Evolutionary conservation across 2,888 invertebrate genomes (phyloP), one percentile per base, ranked within the genome.

Genomic region (Calameuta idolon): DNA sequence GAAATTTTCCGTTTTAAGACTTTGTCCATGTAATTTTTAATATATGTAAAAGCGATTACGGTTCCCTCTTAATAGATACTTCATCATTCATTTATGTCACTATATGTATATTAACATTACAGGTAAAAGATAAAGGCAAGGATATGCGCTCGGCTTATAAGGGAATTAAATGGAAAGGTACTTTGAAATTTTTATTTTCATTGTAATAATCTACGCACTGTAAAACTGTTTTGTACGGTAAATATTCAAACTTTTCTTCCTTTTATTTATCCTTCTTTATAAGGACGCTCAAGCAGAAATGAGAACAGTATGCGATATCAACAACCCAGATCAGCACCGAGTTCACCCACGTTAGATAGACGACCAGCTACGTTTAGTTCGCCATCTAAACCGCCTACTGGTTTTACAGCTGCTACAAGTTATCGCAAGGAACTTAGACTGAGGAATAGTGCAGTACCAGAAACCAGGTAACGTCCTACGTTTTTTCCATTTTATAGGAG

Each of bases 131-230:
- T 87, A 94, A 95, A 80, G 95, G 95, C 5, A 95, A 95, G 87
- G 95, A 95, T 88, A 94, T 96, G 85, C 96, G 95, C 89, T 95
- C 95, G 78, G 96, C 95, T 4, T 96, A 96, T 87, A 96, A 96
- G 91, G 96, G 95, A 79, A 92, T 96, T 37, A 94, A 94, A 85
- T 95, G 95, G 75, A 96, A 95, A 92, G 90, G 91, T 90, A 81
- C 77, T 30, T 71, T 77, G 92, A 74, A 82, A 85, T 35, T 83
- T 84, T 69, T 82, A 84, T 12, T 80, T 77, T 35, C 12, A 69
- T 11, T 5, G 30, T 33, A 23, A 71, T 71, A 71, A 55, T 55
- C 23, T 55, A 23, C 23, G 55, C 23, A 55, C 23, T 55, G 2
- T 15, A 55, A 9, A 9, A 55, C 2, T 55, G 9, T 23, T n/a